Evolutionary conservation across 2,888 invertebrate species (phyloP).

Genomic region (Isotomurus palustris): DNA sequence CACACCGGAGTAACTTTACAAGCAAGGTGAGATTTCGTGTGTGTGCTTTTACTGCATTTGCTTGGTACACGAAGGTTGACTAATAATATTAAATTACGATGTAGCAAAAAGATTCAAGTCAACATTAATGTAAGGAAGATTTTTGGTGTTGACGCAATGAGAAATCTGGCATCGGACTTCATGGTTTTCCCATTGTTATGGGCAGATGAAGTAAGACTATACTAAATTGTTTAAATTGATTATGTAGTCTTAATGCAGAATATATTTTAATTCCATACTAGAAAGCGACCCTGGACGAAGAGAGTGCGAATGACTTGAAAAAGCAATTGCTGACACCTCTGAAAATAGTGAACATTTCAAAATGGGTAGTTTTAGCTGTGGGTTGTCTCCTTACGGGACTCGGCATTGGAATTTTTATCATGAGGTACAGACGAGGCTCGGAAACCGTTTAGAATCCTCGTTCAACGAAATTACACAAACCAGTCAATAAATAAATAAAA

Average conservation of each 20-base stretch:
- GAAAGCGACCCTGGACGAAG: conserved; percentile 22
- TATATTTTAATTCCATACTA: not conserved
- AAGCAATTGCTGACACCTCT: conserved; percentile 19
- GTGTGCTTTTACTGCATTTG: not conserved
- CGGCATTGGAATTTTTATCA: conserved; percentile 2
- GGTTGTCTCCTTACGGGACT: conserved; percentile 17
- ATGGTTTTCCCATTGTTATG: conserved; percentile 17
- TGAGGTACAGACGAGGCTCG: not conserved
- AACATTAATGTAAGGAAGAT: conserved; percentile 21
- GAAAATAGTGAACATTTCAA: conserved; percentile 19
- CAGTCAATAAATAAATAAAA: no score
- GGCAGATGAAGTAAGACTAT: conserved; percentile 24
- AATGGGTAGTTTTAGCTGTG: conserved; percentile 25
- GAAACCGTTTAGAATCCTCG: not conserved
- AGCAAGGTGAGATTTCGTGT: conserved; percentile 3
- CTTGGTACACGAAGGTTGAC: not conserved
- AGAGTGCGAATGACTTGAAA: conserved; percentile 18
- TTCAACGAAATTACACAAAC: no score
- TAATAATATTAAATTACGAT: not conserved
- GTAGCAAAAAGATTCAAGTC: conserved; percentile 29
- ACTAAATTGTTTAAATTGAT: not conserved
- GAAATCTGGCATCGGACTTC: conserved; percentile 3
- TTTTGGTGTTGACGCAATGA: not conserved
- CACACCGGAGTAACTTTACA: conserved; percentile 10
- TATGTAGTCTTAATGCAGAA: not conserved